Percentiles rank a stretch among this genome's conserved stretches.
phyloP scores from a whole-genome alignment of 2,113 vertebrate genomes.

The Cryptomyrus ogoouensis region DNA sequence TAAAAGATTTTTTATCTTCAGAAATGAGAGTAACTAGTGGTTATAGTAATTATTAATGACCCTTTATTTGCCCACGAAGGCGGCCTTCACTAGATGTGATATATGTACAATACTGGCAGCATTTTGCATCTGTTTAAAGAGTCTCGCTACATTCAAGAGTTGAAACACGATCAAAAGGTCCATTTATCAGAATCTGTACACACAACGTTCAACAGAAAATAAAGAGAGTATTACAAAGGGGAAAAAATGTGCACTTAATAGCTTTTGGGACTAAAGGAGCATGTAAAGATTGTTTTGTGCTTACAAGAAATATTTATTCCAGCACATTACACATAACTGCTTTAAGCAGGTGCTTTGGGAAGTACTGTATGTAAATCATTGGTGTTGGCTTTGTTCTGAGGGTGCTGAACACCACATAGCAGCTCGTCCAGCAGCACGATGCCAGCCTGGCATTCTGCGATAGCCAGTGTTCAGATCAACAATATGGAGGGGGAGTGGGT shows the following conservation, averaged over 20 bases:
- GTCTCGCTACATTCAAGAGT: background rate
- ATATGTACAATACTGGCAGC: background rate
- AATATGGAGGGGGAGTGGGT: background rate
- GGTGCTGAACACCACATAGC: background rate
- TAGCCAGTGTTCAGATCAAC: background rate
- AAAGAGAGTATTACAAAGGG: background rate
- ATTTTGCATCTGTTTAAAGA: background rate
- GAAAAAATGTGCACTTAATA: background rate
- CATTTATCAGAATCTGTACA: background rate
- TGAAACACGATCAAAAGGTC: background rate
- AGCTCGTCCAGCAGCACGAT: background rate
- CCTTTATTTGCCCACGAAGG: background rate
- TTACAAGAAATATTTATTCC: conserved; percentile 2
- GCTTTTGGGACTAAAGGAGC: background rate
- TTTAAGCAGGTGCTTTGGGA: background rate
- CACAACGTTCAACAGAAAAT: background rate
- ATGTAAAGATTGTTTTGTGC: conserved; percentile 1
- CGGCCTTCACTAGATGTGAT: background rate
- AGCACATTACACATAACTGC: background rate
- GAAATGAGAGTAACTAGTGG: background rate
- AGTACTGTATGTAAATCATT: background rate
- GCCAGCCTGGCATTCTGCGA: background rate
- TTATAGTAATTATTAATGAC: background rate
- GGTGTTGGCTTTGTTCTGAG: background rate
- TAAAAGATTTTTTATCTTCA: background rate